A percentile compares a stretch with the other conserved stretches of the same genome.
phyloP scores from a whole-genome alignment of 2,888 invertebrate species.

The Drosophila prostipennis region DNA sequence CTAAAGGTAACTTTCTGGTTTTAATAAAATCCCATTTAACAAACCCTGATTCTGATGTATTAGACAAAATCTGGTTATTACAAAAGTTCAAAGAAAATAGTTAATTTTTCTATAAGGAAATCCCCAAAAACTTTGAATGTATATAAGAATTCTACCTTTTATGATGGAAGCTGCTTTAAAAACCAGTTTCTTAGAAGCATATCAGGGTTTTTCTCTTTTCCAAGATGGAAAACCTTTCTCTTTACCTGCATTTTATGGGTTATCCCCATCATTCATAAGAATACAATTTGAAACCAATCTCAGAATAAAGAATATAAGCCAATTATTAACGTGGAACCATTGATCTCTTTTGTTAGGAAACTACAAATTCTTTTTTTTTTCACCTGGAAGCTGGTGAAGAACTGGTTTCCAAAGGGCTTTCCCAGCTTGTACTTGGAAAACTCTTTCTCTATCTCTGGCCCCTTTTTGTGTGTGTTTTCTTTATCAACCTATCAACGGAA shows the following conservation, averaged over 20 bases:
- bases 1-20: too few species aligned
- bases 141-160: too few species aligned
- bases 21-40: too few species aligned
- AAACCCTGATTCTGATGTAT: too few species aligned
- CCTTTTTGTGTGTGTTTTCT: conserved; percentile 30
- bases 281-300: not conserved
- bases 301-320: not conserved
- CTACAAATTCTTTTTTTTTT: not conserved
- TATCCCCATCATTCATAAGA: not conserved
- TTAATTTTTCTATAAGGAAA: not conserved
- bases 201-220: too few species aligned
- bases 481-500: conserved; percentile 57
- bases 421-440: conserved; percentile 32
- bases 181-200: not conserved
- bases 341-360: not conserved
- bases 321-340: not conserved
- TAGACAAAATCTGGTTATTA: too few species aligned
- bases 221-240: not conserved
- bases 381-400: conserved; percentile 35
- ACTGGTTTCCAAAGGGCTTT: conserved; percentile 57
- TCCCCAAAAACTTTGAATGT: not conserved
- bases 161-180: not conserved
- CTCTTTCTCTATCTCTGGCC: conserved; percentile 33
- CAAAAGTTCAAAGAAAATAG: not conserved
- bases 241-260: not conserved